phyloP scores from a whole-genome alignment of 2,797 vertebrate species.

The Galaxias olidus region DNA sequence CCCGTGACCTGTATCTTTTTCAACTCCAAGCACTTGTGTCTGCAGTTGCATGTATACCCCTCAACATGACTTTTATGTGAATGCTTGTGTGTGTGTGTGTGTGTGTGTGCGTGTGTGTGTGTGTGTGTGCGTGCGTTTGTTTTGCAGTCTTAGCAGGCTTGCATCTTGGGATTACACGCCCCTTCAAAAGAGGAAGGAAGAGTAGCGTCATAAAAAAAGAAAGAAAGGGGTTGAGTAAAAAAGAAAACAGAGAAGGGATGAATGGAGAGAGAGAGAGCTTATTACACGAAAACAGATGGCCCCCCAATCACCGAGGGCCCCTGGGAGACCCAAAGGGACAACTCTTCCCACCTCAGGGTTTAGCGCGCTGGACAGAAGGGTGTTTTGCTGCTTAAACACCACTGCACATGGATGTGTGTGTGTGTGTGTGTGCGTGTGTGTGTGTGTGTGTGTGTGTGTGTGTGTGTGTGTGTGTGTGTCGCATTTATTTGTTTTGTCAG shows the following conservation, averaged over 20 bases:
- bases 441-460: constrained; percentile 2
- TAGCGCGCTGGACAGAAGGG: constrained; percentile 31
- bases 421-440: not conserved
- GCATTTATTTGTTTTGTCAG: constrained; percentile 1
- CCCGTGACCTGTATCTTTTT: constrained; percentile 36
- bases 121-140: too few species aligned
- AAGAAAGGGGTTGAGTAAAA: not conserved
- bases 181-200: not conserved
- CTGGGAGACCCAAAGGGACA: constrained; percentile 35
- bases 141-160: too few species aligned
- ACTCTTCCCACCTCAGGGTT: constrained; percentile 45
- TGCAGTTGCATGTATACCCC: too few species aligned
- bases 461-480: constrained; percentile 1
- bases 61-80: too few species aligned
- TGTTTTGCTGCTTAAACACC: not conserved
- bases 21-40: constrained; percentile 23
- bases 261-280: constrained; percentile 34
- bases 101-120: too few species aligned
- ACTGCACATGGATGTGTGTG: not conserved
- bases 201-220: not conserved
- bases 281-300: constrained; percentile 59
- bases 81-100: too few species aligned
- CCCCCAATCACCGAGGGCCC: constrained; percentile 44
- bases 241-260: constrained; percentile 13
- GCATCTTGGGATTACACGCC: too few species aligned